Conservation (phyloP, 2,113 vertebrate genomes). For the Gnathonemus longibarbis region DNA sequence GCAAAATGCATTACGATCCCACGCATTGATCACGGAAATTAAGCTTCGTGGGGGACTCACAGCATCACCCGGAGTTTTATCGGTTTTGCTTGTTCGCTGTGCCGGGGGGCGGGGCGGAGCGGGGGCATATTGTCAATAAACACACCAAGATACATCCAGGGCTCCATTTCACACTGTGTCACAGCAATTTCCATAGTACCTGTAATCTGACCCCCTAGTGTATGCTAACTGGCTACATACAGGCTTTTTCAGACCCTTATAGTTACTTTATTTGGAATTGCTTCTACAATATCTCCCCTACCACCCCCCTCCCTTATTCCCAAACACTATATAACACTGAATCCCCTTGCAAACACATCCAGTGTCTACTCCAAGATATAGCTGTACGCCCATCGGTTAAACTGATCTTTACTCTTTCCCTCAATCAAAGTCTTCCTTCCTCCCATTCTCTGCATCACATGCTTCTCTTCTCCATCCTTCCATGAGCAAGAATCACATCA, state of each 20-base stretch:
- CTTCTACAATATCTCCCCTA: not conserved
- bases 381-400: not conserved
- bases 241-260: not conserved
- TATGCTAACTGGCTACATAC: not conserved
- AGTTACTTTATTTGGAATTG: not conserved
- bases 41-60: not conserved
- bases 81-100: not conserved
- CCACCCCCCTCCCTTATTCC: not conserved
- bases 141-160: not conserved
- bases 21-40: not conserved
- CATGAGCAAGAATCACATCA: not conserved
- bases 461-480: not conserved
- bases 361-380: not conserved
- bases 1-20: slow-evolving; percentile 2
- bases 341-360: not conserved
- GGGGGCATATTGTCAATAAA: not conserved
- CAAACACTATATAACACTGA: not conserved
- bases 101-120: not conserved
- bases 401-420: not conserved
- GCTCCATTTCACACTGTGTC: not conserved
- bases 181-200: not conserved
- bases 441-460: not conserved
- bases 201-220: not conserved
- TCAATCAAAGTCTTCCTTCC: not conserved
- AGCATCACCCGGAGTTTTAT: not conserved